phyloP scores from a whole-genome alignment of 2,797 vertebrate species.

The Rousettus madagascariensis region DNA sequence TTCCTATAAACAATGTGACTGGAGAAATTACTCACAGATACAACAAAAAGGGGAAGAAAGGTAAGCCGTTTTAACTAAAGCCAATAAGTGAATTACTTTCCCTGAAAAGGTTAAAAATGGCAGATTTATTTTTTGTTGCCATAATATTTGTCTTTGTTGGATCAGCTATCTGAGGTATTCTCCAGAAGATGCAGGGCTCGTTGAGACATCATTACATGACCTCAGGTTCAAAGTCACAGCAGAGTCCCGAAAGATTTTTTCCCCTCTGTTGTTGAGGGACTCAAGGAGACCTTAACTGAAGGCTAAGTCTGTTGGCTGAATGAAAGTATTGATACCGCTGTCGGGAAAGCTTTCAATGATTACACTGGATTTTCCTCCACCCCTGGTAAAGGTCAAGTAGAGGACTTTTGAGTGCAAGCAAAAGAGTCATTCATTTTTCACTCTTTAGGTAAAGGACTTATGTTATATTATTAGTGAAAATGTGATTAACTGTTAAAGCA shows the following conservation, averaged over 20 bases:
- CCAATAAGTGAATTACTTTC: slow-evolving; percentile 88
- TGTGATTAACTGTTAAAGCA: slow-evolving; percentile 85
- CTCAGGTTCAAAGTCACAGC: slow-evolving; percentile 81
- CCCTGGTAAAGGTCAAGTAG: slow-evolving; percentile 80
- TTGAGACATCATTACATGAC: slow-evolving; percentile 82
- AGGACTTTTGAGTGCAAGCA: slow-evolving; percentile 81
- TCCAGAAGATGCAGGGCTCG: slow-evolving; percentile 80
- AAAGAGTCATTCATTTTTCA: slow-evolving; percentile 81
- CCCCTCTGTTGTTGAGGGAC: slow-evolving; percentile 78
- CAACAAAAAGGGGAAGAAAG: slow-evolving; percentile 92
- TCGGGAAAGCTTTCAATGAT: slow-evolving; percentile 78
- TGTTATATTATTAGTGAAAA: slow-evolving; percentile 79
- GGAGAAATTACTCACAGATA: slow-evolving; percentile 93
- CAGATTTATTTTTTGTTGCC: slow-evolving; percentile 87
- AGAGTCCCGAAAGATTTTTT: slow-evolving; percentile 77
- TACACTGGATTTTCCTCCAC: slow-evolving; percentile 65
- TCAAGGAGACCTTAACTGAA: slow-evolving; percentile 74
- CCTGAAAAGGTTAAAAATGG: slow-evolving; percentile 90
- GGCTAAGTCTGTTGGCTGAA: slow-evolving; percentile 78
- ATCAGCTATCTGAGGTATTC: slow-evolving; percentile 86
- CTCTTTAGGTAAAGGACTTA: slow-evolving; percentile 81
- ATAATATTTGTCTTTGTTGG: slow-evolving; percentile 90
- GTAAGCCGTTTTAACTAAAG: slow-evolving; percentile 88
- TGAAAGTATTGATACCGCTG: slow-evolving; percentile 77
- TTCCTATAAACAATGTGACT: slow-evolving; percentile 94